Evolutionary conservation across 2,797 vertebrate genomes (phyloP), one percentile per base, ranked within the genome.

Genomic region (Chaetodon trifasciatus): DNA sequence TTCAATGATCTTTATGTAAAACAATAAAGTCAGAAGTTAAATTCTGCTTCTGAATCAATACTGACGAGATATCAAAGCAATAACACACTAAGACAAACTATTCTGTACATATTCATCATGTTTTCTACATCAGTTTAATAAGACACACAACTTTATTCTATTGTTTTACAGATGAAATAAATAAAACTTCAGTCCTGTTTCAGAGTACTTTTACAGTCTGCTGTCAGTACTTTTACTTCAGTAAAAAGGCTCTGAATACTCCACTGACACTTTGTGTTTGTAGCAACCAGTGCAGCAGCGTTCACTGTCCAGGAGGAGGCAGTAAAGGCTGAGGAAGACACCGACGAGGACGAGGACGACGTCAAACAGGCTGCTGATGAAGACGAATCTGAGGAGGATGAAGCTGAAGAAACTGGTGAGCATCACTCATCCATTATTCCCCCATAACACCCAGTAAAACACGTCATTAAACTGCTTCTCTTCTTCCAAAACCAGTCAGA

Each of bases 291-390:
- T 85, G 88, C 84, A 91, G 88, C 56, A 11, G 78, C 82, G 1
- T 0, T 82, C 4, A 55, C 61, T 11, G 80, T 71, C 85, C 89
- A 93, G 74, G 55, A 93, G 85, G 91, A 77, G 84, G 91, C 73
- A 58, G 64, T 60, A 69, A 40, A 91, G 84, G 70, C 82, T 2
- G 84, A 88, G 12, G 82, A 17, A 66, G 89, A 87, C 17, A 58
- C 28, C 0, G 57, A 77, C 0, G 82, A 76, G 12, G 85, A 81
- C 1, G 83, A 89, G 5, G 87, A 83, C 0, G 78, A 81, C 9
- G 5, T 66, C 40, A 9, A 60, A 53, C 70, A 89, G 49, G 81
- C 76, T n/a, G 86, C 76, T 24, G 86, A 86, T 44, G 86, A 87
- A 61, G 74, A 86, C 0, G 5, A 86, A 56, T 32, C 62, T 12